Conservation (phyloP, 2,113 vertebrate genomes). For the Herpailurus yagouaroundi region DNA sequence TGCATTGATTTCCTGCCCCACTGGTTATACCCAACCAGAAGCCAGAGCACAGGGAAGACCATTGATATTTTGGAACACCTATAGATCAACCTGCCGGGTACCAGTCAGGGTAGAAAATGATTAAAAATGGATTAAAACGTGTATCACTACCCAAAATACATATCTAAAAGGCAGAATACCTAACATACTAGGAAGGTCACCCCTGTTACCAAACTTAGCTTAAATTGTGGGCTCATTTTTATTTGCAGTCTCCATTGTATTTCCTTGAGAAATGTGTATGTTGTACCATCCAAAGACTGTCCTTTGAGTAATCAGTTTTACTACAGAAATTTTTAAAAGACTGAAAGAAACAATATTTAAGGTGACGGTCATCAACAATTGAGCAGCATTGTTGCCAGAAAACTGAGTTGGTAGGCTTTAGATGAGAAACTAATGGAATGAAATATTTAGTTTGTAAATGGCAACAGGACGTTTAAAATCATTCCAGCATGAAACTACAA, state of each 20-base stretch:
- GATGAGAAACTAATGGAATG: neutral
- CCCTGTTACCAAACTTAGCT: neutral
- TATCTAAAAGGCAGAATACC: neutral
- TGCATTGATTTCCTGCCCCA: neutral
- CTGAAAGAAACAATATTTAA: neutral
- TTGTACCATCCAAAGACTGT: neutral
- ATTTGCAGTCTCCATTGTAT: neutral
- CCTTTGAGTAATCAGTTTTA: neutral
- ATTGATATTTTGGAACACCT: neutral
- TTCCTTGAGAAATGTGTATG: neutral
- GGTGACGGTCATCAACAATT: neutral
- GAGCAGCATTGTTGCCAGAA: neutral
- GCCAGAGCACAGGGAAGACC: neutral
- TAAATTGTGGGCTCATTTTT: neutral
- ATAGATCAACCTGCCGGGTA: neutral
- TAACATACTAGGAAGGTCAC: neutral
- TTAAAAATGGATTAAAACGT: neutral
- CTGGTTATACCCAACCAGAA: neutral
- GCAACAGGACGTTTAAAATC: neutral
- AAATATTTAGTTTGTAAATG: neutral
- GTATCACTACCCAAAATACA: neutral
- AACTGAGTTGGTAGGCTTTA: neutral
- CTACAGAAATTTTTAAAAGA: neutral
- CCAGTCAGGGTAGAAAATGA: neutral
- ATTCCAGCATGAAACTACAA: neutral